Base-by-base conservation (phyloP, 1,140 invertebrate genomes). In the Adoxophyes honmai region DNA sequence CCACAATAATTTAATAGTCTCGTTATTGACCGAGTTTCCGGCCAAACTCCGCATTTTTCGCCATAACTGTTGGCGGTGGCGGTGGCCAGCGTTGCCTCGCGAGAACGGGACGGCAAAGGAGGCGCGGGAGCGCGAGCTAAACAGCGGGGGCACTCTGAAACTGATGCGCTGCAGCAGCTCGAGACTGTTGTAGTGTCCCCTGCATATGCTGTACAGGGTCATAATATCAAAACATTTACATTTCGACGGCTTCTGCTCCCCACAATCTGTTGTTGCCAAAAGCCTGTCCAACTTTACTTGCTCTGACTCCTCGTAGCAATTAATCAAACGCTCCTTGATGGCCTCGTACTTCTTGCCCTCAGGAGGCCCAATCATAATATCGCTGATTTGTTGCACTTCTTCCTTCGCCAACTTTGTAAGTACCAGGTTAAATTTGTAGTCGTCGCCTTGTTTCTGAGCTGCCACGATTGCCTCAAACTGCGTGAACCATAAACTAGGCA, bases 171-270 rank as follows among this genome's bases (percentile, higher is more conserved):
- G n/a, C n/a, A n/a, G n/a, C n/a, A n/a, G n/a, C n/a, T n/a, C n/a
- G n/a, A n/a, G n/a, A n/a, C n/a, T n/a, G n/a, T n/a, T n/a, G n/a
- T n/a, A n/a, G n/a, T n/a, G n/a, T n/a, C n/a, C n/a, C n/a, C n/a
- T n/a, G n/a, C n/a, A n/a, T n/a, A n/a, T n/a, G n/a, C n/a, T n/a
- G n/a, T n/a, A n/a, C n/a, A n/a, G n/a, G n/a, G n/a, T n/a, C n/a
- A n/a, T n/a, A n/a, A n/a, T n/a, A n/a, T n/a, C n/a, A n/a, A n/a
- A n/a, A n/a, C n/a, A n/a, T n/a, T n/a, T n/a, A n/a, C n/a, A n/a
- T n/a, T n/a, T n/a, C n/a, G 21, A 63, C 0, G 66, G 70, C 34
- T 59, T 65, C 55, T 70, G 66, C 33, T 64, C 57, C 9, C 67
- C 72, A 0, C 73, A 33, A 6, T 77, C 52, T 8, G 75, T 52